These are phyloP conservation scores for Ypsolopha scabrella DNA, from an alignment of 2,888 invertebrate genomes.

Conservation along the genomic window DNA sequence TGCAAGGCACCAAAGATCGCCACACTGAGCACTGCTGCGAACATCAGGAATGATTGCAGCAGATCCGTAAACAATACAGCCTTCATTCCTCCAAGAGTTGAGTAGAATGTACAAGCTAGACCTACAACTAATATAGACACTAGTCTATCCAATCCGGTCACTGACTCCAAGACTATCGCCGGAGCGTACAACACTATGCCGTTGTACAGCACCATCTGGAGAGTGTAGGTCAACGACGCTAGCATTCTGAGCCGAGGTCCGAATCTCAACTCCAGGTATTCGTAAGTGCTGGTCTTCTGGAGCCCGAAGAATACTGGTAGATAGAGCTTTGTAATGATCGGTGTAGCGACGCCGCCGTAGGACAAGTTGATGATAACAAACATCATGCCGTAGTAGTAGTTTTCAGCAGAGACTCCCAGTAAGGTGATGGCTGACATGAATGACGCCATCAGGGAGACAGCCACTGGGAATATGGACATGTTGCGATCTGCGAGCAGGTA, in stretches of 20 bases:
- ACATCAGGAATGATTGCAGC: constrained; percentile 88
- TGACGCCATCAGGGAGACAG: constrained; percentile 92
- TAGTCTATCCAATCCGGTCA: constrained; percentile 81
- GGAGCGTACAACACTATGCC: constrained; percentile 95
- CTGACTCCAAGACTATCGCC: constrained; percentile 88
- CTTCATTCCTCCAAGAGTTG: constrained; percentile 91
- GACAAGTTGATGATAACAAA: constrained; percentile 84
- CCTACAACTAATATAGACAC: constrained; percentile 82
- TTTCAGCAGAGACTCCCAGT: constrained; percentile 90
- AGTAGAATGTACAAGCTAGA: constrained; percentile 87
- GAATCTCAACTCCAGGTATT: constrained; percentile 92
- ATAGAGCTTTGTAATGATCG: constrained; percentile 81
- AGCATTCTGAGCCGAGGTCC: constrained; percentile 79
- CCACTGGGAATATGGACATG: constrained; percentile 84
- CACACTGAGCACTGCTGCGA: constrained; percentile 82
- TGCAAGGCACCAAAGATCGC: constrained; percentile 79
- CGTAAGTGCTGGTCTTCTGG: constrained; percentile 89
- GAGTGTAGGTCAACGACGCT: constrained; percentile 86
- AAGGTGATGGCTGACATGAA: constrained; percentile 93
- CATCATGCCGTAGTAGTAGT: constrained; percentile 85
- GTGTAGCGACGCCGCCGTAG: constrained; percentile 78
- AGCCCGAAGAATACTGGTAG: constrained; percentile 89
- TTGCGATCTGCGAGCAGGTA: constrained; percentile 86
- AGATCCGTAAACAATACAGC: constrained; percentile 91
- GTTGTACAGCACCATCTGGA: constrained; percentile 92